Percentiles rank a stretch among this genome's conserved stretches.
Conservation (phyloP, 2,797 vertebrate species). For the Alouatta caraya region DNA sequence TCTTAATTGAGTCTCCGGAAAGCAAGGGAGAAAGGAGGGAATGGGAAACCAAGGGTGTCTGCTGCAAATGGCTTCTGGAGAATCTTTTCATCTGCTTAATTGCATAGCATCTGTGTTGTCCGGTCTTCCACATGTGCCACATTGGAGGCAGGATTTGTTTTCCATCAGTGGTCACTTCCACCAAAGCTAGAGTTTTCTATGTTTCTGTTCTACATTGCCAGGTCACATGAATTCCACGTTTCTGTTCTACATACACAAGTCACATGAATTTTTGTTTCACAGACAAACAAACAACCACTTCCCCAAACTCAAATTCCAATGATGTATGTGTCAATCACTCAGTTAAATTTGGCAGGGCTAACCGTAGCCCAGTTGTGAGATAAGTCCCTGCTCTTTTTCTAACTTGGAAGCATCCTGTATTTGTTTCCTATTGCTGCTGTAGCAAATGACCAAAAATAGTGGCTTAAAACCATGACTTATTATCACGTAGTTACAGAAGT, state of each 20-base stretch:
- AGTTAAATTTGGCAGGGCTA: background rate
- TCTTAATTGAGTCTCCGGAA: background rate
- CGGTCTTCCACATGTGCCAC: conserved; percentile 49
- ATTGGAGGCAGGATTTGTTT: conserved; percentile 70
- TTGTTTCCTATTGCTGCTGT: background rate
- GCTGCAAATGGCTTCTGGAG: background rate
- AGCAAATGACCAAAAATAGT: background rate
- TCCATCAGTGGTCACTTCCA: conserved; percentile 85
- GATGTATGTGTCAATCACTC: background rate
- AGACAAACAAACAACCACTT: background rate
- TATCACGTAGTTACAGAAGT: background rate
- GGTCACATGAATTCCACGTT: conserved; percentile 75
- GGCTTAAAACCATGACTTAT: background rate
- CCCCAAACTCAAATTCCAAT: background rate
- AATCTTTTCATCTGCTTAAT: background rate
- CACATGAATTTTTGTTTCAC: background rate
- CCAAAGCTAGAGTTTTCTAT: conserved; percentile 69
- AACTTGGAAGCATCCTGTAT: background rate
- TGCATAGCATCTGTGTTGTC: background rate
- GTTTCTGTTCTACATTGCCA: conserved; percentile 77
- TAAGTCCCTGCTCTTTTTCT: background rate
- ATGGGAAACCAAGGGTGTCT: background rate
- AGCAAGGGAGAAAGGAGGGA: background rate
- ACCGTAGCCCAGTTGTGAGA: background rate
- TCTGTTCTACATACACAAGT: background rate